phyloP scores from a whole-genome alignment of 1,140 invertebrate genomes.

The Drosophila ogumai region DNA sequence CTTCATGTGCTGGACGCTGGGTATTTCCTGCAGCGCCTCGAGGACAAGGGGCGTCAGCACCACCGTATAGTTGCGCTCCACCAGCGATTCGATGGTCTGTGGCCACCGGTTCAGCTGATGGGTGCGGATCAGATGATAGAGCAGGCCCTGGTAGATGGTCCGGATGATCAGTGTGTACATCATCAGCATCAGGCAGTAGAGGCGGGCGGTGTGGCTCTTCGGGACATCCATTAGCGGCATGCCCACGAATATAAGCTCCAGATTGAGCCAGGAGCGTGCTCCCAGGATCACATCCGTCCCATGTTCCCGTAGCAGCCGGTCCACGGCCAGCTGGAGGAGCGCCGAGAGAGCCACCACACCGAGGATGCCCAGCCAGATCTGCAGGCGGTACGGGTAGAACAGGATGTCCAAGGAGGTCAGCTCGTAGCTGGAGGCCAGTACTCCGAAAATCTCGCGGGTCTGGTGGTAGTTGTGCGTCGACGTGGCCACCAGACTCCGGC shows the following conservation, averaged over 20 bases:
- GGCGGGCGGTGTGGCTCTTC: conserved; percentile 30
- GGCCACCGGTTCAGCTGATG: conserved; percentile 58
- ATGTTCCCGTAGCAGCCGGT: conserved; percentile 23
- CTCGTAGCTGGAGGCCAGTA: conserved; percentile 49
- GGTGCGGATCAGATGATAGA: conserved; percentile 69
- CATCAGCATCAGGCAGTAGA: conserved; percentile 63
- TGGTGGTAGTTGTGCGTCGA: conserved; percentile 65
- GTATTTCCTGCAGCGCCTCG: conserved; percentile 45
- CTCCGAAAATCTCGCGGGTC: conserved; percentile 48
- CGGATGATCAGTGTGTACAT: conserved; percentile 67
- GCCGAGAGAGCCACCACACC: conserved; percentile 44
- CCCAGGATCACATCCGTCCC: not conserved
- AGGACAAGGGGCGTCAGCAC: conserved; percentile 33
- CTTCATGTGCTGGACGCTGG: conserved; percentile 54
- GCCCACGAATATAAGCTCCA: conserved; percentile 61
- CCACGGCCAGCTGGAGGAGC: conserved; percentile 37
- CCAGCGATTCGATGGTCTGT: conserved; percentile 57
- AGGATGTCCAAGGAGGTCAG: conserved; percentile 61
- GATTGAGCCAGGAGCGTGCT: conserved; percentile 22
- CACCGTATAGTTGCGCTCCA: conserved; percentile 58
- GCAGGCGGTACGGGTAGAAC: conserved; percentile 54
- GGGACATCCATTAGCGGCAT: conserved; percentile 53
- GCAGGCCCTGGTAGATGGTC: conserved; percentile 68
- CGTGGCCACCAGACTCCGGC: conserved; percentile 31
- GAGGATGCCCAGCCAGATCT: conserved; percentile 55